Evolutionary conservation across 2,113 vertebrate species (phyloP).

Genomic region (Axis porcinus): DNA sequence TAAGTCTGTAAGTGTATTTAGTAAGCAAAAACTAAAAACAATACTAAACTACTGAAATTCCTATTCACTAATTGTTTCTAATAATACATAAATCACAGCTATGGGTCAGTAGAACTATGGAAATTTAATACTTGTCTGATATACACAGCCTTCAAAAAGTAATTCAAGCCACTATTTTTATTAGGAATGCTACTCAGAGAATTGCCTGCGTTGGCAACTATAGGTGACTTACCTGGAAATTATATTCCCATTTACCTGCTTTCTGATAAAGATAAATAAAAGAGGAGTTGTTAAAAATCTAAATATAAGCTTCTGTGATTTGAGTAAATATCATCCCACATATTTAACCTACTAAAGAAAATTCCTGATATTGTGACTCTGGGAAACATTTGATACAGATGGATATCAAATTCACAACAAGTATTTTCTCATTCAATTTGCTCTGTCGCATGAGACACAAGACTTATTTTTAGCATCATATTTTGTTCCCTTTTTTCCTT

Average conservation of each 20-base stretch:
- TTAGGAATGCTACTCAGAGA: background rate
- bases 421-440: conserved; percentile 50
- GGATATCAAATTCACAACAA: conserved; percentile 13
- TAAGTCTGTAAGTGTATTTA: background rate
- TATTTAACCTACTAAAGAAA: conserved; percentile 2
- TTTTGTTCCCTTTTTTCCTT: conserved; percentile 42
- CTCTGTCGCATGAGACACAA: conserved; percentile 53
- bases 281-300: conserved; percentile 40
- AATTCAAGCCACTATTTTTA: background rate
- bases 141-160: background rate
- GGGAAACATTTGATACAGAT: background rate
- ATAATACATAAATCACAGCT: background rate
- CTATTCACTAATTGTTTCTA: background rate
- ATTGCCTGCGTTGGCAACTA: background rate
- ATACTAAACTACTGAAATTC: background rate
- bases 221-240: conserved; percentile 92
- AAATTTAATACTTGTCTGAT: background rate
- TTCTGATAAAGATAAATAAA: conserved; percentile 82
- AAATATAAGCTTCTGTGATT: background rate
- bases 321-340: background rate
- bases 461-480: conserved; percentile 63
- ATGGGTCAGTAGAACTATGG: background rate
- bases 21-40: background rate
- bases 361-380: background rate
- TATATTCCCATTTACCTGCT: conserved; percentile 96